These are phyloP conservation scores for Tapera naevia DNA, from an alignment of 2,797 vertebrate species.

Conservation along the genomic window DNA sequence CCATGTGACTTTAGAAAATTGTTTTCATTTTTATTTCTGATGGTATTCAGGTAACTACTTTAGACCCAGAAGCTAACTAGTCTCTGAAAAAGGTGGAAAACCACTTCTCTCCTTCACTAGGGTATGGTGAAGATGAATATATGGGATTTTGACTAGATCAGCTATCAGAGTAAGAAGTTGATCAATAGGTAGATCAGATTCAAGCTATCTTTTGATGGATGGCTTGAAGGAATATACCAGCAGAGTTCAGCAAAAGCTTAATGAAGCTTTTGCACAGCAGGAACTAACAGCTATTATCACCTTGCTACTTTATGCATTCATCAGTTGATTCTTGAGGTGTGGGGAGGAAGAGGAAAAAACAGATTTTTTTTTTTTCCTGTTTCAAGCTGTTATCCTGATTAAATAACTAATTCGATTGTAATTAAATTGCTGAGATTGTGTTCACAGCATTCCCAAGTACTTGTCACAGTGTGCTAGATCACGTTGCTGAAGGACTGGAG, in stretches of 20 bases:
- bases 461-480: background rate
- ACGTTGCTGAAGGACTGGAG: background rate
- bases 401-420: constrained; percentile 17
- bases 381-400: constrained; percentile 37
- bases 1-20: accelerated
- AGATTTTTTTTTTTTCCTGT: background rate
- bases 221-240: background rate
- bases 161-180: background rate
- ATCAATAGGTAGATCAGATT: background rate
- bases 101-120: background rate
- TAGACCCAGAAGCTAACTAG: background rate
- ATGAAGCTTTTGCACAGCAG: constrained; percentile 8
- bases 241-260: constrained; percentile 30
- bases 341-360: background rate
- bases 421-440: background rate
- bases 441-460: background rate
- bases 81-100: background rate
- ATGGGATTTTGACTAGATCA: constrained; percentile 4
- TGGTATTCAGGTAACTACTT: background rate
- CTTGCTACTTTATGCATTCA: background rate
- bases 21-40: background rate
- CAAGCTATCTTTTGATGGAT: background rate
- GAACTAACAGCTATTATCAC: constrained; percentile 47
- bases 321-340: background rate
- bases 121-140: background rate